Base-by-base conservation (phyloP, 2,797 vertebrate species). In the Sebastes jordani region DNA sequence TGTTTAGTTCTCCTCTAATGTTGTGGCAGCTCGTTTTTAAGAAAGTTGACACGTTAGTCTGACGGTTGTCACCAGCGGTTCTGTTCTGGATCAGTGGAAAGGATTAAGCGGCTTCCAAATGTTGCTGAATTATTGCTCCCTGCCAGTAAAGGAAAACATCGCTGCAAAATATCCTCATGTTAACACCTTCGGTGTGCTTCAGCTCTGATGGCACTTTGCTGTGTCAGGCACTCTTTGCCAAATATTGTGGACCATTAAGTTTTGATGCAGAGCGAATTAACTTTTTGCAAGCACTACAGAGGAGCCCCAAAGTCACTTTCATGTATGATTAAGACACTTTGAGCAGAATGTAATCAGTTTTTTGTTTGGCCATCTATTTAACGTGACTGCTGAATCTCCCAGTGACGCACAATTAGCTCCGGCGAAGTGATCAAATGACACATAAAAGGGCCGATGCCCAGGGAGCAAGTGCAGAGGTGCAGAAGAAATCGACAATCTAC, bases 71-170 rank as follows among this genome's bases (percentile, higher is more conserved):
- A 88, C 81, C 84, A 23, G 71, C 71, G 71, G 84, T 86, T 86
- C 91, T 92, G 93, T 61, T 92, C 76, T 91, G 74, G 85, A 90
- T 94, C 91, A 88, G 49, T 42, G 71, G 76, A 61, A 74, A 77
- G 75, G 79, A 76, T 72, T 61, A 74, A 89, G 84, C 67, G 71
- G 70, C 89, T 89, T 85, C 76, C 61, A 70, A 86, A 89, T 67
- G 82, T 71, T 30, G 79, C 65, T 88, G 88, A 92, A 73, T 91
- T 88, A 92, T 88, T 82, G 81, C 87, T 71, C 42, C 27, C 29
- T 66, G 86, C 82, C 86, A 79, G 68, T 34, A 7, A 66, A 62
- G 74, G 54, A 78, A 91, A 87, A 84, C 85, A 67, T 5, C 2
- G 66, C 68, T 27, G 80, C 74, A 83, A 83, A 60, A 88, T 84